Base-by-base conservation (phyloP, 2,797 vertebrate species). In the Pristis pectinata region DNA sequence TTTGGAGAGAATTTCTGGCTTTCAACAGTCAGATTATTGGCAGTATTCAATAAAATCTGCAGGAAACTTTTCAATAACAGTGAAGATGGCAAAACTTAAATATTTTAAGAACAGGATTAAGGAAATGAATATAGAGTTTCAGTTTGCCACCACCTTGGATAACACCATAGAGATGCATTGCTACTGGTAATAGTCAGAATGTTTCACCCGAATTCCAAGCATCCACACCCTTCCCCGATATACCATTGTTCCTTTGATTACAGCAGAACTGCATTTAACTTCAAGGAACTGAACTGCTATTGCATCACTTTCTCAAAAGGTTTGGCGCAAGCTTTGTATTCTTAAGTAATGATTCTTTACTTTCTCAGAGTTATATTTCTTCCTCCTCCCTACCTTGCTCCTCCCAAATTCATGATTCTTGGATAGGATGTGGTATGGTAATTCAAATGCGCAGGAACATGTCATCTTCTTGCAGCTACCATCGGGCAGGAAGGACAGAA, bases 1-100 rank as follows among this genome's bases (percentile, higher is more conserved):
- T 74, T 93, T 93, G 70, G 44, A 74, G 44, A 93, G 41, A 74
- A 93, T 74, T 94, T 94, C 44, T n/a, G 70, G 70, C 70, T 94
- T 76, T 76, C 92, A 94, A 34, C 67, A 34, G 70, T 53, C 70
- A 41, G 10, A 10, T 93, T 74, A 72, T 72, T 93, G n/a, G 89
- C 61, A 93, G 91, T 30, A 72, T 93, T 74, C 67, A 93, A 74
- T 93, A 49, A 93, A 74, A 94, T 72, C 37, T 74, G 27, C 30
- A 1, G 92, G 49, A 94, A 53, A 34, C 44, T 74, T 94, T 94
- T 94, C 64, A 72, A 72, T 56, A 72, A 53, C 15, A 30, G 41
- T 76, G 44, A 94, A 94, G 41, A 74, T 56, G 24, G 8, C 44
- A 94, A 34, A 34, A 76, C 53, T 34, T 94, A 72, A 93, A 93